A percentile compares a stretch with the other conserved stretches of the same genome.
Evolutionary conservation across 2,888 invertebrate genomes (phyloP).

Genomic region (Stomorhina lunata): DNA sequence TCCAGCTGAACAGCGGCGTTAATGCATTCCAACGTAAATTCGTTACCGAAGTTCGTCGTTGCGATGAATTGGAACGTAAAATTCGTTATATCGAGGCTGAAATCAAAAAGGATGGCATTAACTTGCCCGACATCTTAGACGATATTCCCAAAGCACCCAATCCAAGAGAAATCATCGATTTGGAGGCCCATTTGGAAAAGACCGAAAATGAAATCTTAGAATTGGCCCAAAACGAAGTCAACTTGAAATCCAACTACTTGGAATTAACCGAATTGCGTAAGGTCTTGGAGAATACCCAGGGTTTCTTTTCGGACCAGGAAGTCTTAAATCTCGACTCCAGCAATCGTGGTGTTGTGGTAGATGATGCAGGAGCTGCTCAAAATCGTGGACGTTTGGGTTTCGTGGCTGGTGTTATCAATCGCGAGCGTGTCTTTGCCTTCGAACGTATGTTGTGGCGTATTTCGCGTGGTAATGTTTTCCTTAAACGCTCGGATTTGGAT

Average conservation of each 20-base stretch:
- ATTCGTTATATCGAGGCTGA: constrained; percentile 90
- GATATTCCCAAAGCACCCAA: constrained; percentile 86
- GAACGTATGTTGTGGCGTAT: constrained; percentile 94
- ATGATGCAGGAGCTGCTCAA: constrained; percentile 72
- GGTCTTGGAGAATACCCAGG: constrained; percentile 95
- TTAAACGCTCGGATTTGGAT: constrained; percentile 89
- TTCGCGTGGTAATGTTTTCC: constrained; percentile 93
- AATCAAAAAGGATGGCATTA: constrained; percentile 88
- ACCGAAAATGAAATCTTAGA: constrained; percentile 97
- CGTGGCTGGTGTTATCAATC: constrained; percentile 91
- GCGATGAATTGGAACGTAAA: constrained; percentile 92
- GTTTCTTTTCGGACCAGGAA: constrained; percentile 79
- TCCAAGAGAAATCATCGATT: constrained; percentile 89
- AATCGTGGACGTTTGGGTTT: constrained; percentile 83
- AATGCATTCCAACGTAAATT: constrained; percentile 93
- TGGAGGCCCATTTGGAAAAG: constrained; percentile 94
- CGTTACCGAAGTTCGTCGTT: constrained; percentile 90
- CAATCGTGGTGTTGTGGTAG: constrained; percentile 86
- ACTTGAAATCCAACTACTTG: constrained; percentile 94
- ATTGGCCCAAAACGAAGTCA: constrained; percentile 96
- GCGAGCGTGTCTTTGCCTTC: constrained; percentile 91
- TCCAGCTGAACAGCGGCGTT: constrained; percentile 88
- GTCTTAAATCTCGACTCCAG: constrained; percentile 81
- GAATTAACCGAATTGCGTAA: constrained; percentile 96
- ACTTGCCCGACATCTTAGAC: constrained; percentile 86